Base-by-base conservation (phyloP, 2,113 vertebrate genomes). In the Marcusenius ussheri region DNA sequence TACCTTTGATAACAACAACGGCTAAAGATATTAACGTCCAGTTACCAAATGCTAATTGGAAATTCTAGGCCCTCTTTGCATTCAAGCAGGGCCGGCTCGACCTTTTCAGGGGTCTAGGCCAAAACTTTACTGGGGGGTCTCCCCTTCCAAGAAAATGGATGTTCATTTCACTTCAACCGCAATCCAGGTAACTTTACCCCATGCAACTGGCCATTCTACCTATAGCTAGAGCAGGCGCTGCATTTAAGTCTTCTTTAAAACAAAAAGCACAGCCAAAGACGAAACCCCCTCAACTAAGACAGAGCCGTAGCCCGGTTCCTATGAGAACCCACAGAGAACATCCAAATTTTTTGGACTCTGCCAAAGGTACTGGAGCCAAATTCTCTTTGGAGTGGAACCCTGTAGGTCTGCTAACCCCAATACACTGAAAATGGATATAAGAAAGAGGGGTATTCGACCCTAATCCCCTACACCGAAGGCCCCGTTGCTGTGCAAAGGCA, bases 401-500 rank as follows among this genome's bases (percentile, higher is more conserved):
- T 27, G 47, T 27, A 31, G 27, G 2, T 50, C 47, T 27, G 15
- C n/a, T 50, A 86, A 24, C 83, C 46, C 42, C 83, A 49, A 46
- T 86, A 47, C 84, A 86, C 47, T 45, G 5, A 21, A 45, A 45
- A 9, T 51, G 84, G n/a, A 86, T 47, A 45, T 86, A 47, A 50
- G n/a, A 27, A 86, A 27, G 27, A 19, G 31, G n/a, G 27, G 31
- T 56, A 27, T 53, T 9, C 31, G n/a, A 87, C 13, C n/a, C 85
- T 56, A 87, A 86, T 45, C 85, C 27, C 50, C 27, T 8, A 21
- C 11, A 39, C n/a, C 6, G 27, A 42, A 27, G 88, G 11, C 1
- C 46, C 89, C 80, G 39, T 89, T 91, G 88, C 89, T 89, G 90
- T 70, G 86, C 77, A 85, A 66, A 66, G 88, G 89, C 89, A 89